Conservation (phyloP, 2,797 vertebrate genomes). For the Typhlichthys eigenmanni region DNA sequence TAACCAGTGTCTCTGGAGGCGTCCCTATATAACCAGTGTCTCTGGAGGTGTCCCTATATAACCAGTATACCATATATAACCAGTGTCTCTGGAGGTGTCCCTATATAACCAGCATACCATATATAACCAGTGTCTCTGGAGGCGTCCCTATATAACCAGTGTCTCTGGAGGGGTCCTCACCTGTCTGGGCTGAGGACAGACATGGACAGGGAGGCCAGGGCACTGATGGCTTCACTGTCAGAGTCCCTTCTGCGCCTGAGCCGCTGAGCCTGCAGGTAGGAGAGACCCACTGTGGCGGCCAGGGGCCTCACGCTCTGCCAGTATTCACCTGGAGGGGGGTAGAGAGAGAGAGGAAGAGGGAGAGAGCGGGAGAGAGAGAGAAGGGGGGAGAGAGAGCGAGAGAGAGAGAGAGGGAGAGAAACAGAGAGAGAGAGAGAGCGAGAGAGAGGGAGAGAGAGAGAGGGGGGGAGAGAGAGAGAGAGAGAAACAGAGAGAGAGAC, state of each 20-base stretch:
- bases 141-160: too few species aligned
- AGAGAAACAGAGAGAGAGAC: slow-evolving; percentile 18
- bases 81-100: too few species aligned
- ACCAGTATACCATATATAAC: too few species aligned
- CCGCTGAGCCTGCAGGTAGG: slow-evolving; percentile 81
- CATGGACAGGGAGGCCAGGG: slow-evolving; percentile 86
- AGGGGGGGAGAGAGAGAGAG: neutral
- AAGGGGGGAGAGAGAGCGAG: neutral
- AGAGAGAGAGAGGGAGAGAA: too few species aligned
- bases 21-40: too few species aligned
- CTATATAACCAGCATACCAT: too few species aligned
- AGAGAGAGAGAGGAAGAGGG: neutral
- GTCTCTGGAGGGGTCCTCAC: slow-evolving; percentile 30
- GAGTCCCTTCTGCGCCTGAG: slow-evolving; percentile 70
- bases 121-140: too few species aligned
- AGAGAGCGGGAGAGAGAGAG: slow-evolving; percentile 36
- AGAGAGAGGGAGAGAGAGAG: neutral
- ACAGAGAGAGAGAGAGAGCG: neutral
- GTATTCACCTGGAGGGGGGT: slow-evolving; percentile 80
- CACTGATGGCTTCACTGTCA: slow-evolving; percentile 85
- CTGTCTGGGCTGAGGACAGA: slow-evolving; percentile 59
- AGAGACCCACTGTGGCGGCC: slow-evolving; percentile 78
- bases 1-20: too few species aligned
- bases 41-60: too few species aligned
- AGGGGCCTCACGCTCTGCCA: slow-evolving; percentile 85